Conservation (phyloP, 1,140 invertebrate species). For the Vanessa atalanta region DNA sequence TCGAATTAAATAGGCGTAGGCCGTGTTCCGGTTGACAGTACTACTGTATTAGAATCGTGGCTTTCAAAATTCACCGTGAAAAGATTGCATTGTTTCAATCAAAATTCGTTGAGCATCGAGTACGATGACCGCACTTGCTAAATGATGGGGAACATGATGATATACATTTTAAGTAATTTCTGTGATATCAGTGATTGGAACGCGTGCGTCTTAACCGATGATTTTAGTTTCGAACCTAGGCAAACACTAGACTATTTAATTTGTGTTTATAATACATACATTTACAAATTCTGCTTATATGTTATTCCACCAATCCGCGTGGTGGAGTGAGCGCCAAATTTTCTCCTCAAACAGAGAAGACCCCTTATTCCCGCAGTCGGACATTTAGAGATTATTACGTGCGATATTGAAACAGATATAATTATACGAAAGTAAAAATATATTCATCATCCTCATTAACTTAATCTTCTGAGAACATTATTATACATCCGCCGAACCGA, state of each 20-base stretch:
- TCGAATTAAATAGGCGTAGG: neutral
- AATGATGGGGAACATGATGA: conserved; percentile 61
- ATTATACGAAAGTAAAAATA: conserved; percentile 3
- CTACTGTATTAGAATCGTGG: conserved; percentile 57
- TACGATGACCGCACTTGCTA: conserved; percentile 69
- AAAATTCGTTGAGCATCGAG: conserved; percentile 68
- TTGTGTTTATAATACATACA: neutral
- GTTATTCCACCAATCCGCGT: no score
- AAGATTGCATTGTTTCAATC: conserved; percentile 70
- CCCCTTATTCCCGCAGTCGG: no score
- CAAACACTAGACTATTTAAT: no score
- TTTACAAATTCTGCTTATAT: neutral
- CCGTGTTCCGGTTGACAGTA: conserved; percentile 22
- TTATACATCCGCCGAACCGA: conserved; percentile 30
- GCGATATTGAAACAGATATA: neutral
- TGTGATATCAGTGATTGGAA: no score
- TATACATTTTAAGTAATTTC: neutral
- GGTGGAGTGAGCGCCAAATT: no score
- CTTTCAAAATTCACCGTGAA: conserved; percentile 57
- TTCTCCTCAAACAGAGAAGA: no score
- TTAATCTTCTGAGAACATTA: conserved; percentile 31
- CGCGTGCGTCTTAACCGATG: no score
- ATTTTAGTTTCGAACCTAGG: no score
- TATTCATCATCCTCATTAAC: conserved; percentile 23
- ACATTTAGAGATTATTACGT: no score